phyloP scores from a whole-genome alignment of 2,888 invertebrate species.

The Caenorhabditis sp. region DNA sequence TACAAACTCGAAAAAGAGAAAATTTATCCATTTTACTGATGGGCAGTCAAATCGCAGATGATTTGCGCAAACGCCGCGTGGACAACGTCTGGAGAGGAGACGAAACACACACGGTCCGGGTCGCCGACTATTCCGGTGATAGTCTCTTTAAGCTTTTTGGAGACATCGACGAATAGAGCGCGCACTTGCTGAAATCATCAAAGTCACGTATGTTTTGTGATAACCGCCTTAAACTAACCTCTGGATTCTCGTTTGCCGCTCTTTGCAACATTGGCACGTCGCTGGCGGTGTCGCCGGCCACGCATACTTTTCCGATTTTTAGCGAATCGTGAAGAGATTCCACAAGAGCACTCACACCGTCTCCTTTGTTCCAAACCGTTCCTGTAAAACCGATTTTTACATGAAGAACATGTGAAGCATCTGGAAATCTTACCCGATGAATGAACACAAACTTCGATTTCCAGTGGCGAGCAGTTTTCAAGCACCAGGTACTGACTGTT shows the following conservation, averaged over 20 bases:
- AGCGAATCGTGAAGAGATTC: constrained; percentile 55
- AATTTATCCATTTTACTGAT: too few relatives aligned
- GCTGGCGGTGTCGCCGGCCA: constrained; percentile 78
- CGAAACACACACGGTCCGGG: constrained; percentile 68
- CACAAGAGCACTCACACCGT: constrained; percentile 63
- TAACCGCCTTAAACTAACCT: too few relatives aligned
- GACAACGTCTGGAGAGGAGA: constrained; percentile 78
- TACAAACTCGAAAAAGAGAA: too few relatives aligned
- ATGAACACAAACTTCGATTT: constrained; percentile 75
- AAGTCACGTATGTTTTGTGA: constrained; percentile 1
- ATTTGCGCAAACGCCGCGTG: constrained; percentile 76
- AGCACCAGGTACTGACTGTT: constrained; percentile 70
- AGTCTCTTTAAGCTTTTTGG: constrained; percentile 58
- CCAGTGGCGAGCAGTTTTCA: constrained; percentile 75
- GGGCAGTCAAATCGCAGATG: constrained; percentile 36
- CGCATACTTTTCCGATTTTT: constrained; percentile 69
- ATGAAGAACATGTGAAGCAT: too few relatives aligned
- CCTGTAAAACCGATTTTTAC: constrained; percentile 21
- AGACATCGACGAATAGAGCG: constrained; percentile 71
- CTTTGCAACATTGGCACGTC: constrained; percentile 78
- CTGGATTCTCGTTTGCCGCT: constrained; percentile 70
- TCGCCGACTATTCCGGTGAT: constrained; percentile 68
- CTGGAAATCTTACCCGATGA: constrained; percentile 62
- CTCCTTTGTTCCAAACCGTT: constrained; percentile 65
- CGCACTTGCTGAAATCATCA: constrained; percentile 37